These are phyloP conservation scores for Hippocampus kuda DNA, from an alignment of 2,797 vertebrate species.

Conservation along the genomic window DNA sequence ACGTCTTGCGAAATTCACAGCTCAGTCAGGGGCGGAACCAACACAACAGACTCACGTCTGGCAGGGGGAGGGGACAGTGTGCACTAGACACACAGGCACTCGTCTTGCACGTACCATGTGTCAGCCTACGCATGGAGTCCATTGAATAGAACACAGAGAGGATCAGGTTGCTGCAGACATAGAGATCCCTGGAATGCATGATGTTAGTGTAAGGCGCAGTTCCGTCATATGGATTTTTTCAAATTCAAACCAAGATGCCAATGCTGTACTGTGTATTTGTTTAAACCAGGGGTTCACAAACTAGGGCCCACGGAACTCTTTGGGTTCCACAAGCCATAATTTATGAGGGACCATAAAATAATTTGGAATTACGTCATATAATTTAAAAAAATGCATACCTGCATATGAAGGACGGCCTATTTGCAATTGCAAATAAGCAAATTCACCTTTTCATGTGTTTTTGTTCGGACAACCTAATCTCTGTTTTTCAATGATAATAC, in stretches of 20 bases:
- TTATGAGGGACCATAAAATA: not conserved
- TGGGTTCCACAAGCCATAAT: not conserved
- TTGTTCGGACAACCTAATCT: too few species aligned
- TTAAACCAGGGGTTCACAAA: not conserved
- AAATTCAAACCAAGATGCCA: not conserved
- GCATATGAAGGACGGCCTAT: too few species aligned
- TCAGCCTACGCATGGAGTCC: slow-evolving; percentile 22
- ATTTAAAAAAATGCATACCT: not conserved
- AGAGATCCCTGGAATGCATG: slow-evolving; percentile 39
- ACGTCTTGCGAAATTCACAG: slow-evolving; percentile 22
- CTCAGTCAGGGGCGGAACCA: slow-evolving; percentile 14
- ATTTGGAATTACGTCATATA: not conserved
- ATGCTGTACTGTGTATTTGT: not conserved
- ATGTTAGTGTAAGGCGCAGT: slow-evolving; percentile 35
- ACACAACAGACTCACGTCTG: slow-evolving; percentile 40
- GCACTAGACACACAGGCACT: not conserved
- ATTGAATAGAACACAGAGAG: slow-evolving; percentile 26
- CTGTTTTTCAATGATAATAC: too few species aligned
- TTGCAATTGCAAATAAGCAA: too few species aligned
- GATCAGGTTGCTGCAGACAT: slow-evolving; percentile 44
- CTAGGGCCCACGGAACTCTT: not conserved
- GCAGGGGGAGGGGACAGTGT: slow-evolving; percentile 19
- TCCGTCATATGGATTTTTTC: slow-evolving; percentile 36
- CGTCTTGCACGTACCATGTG: slow-evolving; percentile 39
- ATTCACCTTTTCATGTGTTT: too few species aligned